Conservation (phyloP, 2,113 vertebrate genomes). For the Entomyzon cyanotis region DNA sequence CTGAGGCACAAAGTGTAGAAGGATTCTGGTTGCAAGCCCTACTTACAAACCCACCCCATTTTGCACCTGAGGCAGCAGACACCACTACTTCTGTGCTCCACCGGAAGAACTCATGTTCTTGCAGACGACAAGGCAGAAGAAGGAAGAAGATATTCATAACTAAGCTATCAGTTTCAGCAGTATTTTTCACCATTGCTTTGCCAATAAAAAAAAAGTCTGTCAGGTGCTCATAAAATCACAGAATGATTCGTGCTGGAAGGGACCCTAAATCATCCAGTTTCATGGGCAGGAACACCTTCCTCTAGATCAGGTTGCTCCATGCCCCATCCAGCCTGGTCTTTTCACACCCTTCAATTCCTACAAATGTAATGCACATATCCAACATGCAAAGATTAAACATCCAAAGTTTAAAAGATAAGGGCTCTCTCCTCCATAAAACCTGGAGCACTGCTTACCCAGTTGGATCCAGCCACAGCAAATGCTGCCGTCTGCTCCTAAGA, state of each 20-base stretch:
- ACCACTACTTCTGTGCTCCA: too few relatives aligned
- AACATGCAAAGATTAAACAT: not conserved
- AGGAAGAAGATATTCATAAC: not conserved
- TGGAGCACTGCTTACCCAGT: not conserved
- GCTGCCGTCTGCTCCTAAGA: not conserved
- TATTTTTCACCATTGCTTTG: not conserved
- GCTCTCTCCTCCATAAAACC: not conserved
- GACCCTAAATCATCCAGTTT: not conserved
- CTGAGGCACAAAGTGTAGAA: not conserved
- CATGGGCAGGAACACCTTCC: not conserved
- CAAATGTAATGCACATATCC: too few relatives aligned
- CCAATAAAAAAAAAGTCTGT: not conserved
- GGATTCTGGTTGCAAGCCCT: not conserved
- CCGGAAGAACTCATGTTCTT: not conserved
- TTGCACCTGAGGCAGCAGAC: not conserved
- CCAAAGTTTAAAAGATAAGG: not conserved
- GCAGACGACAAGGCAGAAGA: not conserved
- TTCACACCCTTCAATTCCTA: not conserved
- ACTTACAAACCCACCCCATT: not conserved
- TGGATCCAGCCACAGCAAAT: not conserved
- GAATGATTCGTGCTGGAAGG: not conserved
- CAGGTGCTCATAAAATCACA: not conserved
- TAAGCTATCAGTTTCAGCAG: not conserved
- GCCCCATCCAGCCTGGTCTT: not conserved
- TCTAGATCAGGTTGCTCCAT: not conserved